Evolutionary conservation across 2,888 invertebrate genomes (phyloP).

Genomic region (Diabrotica balteata): DNA sequence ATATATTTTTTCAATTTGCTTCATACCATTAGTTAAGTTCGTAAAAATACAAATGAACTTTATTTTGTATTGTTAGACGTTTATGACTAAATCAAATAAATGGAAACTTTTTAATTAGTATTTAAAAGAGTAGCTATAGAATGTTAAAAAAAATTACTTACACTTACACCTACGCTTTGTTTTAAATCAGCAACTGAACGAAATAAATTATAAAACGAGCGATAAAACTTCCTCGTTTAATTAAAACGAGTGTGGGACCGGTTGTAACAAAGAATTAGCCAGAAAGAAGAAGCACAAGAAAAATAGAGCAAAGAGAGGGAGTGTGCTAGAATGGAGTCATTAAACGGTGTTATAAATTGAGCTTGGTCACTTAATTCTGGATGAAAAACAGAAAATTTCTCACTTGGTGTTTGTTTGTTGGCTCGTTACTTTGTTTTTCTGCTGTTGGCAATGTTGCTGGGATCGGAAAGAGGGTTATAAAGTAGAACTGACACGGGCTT

Average conservation of each 20-base stretch:
- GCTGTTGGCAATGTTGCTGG: conserved; percentile 12
- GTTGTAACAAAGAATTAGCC: conserved; percentile 17
- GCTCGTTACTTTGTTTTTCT: conserved; percentile 22
- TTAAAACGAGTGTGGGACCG: conserved; percentile 16
- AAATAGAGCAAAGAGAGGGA: conserved; percentile 17
- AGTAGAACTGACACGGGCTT: conserved; percentile 1
- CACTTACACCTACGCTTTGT: too few species aligned
- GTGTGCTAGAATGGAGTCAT: conserved; percentile 24
- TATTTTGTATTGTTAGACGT: too few species aligned
- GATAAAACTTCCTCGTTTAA: conserved; percentile 17
- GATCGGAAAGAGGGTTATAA: conserved; percentile 9
- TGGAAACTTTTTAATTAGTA: too few species aligned
- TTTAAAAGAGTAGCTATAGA: too few species aligned
- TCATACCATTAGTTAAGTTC: too few species aligned
- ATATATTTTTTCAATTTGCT: too few species aligned
- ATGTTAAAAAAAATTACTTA: too few species aligned
- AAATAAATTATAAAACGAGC: not conserved
- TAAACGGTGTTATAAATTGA: conserved; percentile 31
- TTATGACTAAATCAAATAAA: too few species aligned
- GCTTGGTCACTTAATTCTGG: conserved; percentile 32
- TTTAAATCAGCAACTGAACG: too few species aligned
- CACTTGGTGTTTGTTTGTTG: conserved; percentile 28
- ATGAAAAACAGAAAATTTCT: conserved; percentile 30
- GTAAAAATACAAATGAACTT: too few species aligned
- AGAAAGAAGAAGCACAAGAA: conserved; percentile 13